Evolutionary conservation across 1,140 invertebrate genomes (phyloP).

Genomic region (Zaprionus africanus): DNA sequence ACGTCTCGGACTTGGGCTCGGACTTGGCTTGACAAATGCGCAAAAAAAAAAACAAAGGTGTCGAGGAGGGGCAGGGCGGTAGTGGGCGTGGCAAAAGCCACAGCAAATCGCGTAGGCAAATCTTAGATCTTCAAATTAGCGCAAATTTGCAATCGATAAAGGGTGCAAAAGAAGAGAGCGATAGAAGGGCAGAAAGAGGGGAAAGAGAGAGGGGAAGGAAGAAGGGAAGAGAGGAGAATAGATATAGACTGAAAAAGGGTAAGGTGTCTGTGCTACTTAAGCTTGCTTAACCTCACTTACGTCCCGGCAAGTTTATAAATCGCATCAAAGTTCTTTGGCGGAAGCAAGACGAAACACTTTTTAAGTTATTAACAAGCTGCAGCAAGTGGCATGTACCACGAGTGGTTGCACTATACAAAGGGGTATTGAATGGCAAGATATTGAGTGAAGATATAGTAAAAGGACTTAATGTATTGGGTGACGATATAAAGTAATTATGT

Average conservation of each 20-base stretch:
- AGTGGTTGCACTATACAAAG: background rate
- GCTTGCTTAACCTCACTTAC: slow-evolving; percentile 9
- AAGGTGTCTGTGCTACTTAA: background rate
- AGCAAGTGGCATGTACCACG: too few species aligned
- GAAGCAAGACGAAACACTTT: background rate
- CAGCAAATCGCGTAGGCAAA: slow-evolving; percentile 22
- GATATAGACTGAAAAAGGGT: too few species aligned
- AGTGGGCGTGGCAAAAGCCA: slow-evolving; percentile 9
- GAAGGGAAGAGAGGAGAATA: background rate
- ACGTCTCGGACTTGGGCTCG: slow-evolving; percentile 9
- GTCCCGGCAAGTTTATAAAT: background rate
- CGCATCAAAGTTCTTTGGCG: slow-evolving; percentile 1
- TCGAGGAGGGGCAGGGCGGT: slow-evolving; percentile 9
- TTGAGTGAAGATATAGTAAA: background rate
- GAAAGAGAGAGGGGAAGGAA: background rate
- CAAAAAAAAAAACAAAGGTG: slow-evolving; percentile 29
- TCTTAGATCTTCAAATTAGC: slow-evolving; percentile 15
- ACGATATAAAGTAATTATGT: too few species aligned
- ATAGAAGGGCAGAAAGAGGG: background rate
- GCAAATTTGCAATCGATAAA: slow-evolving; percentile 23
- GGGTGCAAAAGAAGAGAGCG: background rate
- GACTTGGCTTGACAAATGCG: slow-evolving; percentile 40
- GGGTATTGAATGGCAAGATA: background rate
- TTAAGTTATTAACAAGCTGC: background rate
- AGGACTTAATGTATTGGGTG: background rate